Evolutionary conservation across 2,888 invertebrate species (phyloP), one percentile per base, ranked within the genome.

Genomic region (Matsumyia berberina): DNA sequence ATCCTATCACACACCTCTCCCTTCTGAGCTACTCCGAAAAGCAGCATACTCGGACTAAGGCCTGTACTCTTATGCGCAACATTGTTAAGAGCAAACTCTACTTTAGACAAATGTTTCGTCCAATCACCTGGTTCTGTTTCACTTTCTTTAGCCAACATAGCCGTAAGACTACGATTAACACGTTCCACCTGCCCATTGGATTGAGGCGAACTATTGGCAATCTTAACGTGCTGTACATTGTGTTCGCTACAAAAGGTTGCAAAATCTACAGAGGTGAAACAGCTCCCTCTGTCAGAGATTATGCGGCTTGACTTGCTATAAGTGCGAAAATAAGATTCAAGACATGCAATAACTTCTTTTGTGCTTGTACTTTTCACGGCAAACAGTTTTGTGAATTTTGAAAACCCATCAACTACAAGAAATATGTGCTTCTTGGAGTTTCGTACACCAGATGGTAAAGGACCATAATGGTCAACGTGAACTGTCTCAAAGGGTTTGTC

Each of bases 381-480:
- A 29, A 53, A 77, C n/a, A 90, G 62, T 42, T 89, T 87, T 0
- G 88, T 73, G 76, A 88, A 91, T 72, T 91, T 90, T 0, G 90
- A 67, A 39, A 83, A 83, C 0, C 62, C 73, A 62, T 73, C 78
- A n/a, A 69, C 53, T 5, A 62, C 17, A 12, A 80, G 37, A 37
- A 86, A 80, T 29, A 76, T 66, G 15, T 76, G 37, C 11, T 87
- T 86, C 60, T 91, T 33, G 87, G 87, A 7, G 1, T 58, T 70
- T 8, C 58, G 29, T 11, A 89, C 11, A 72, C 87, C 7, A 88
- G 77, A 88, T 8, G 88, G 87, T 67, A 92, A 91, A 2, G 91
- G 91, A 5, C 91, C 91, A 5, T 92, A 70, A 82, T 92, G 92
- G 82, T 92, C 92, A 0, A 92, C 67, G 69, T 92, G 91, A 12